A percentile compares a stretch with the other conserved stretches of the same genome.
These are phyloP conservation scores for Microtus californicus DNA, from an alignment of 2,797 vertebrate species.

Conservation along the genomic window DNA sequence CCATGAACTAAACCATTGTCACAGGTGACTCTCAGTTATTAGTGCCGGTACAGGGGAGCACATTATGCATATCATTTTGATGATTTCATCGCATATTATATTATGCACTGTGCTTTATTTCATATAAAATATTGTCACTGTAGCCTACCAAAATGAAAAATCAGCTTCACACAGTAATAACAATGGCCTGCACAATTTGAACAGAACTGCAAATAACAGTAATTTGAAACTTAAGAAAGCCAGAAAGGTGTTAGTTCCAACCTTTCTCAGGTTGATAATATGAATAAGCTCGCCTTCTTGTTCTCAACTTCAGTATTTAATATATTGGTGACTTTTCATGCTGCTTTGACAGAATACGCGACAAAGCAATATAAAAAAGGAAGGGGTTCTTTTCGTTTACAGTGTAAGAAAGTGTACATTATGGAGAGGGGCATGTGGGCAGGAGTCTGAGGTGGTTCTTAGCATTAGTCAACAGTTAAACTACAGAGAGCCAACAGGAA, in stretches of 20 bases:
- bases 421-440: neutral
- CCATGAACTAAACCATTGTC: neutral
- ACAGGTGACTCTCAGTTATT: neutral
- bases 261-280: neutral
- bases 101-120: neutral
- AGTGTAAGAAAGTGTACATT: neutral
- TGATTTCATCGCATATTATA: conserved; percentile 2
- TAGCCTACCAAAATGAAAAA: neutral
- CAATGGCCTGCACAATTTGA: neutral
- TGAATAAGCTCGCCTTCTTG: neutral
- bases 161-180: neutral
- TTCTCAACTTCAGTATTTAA: neutral
- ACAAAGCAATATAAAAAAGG: neutral
- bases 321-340: neutral
- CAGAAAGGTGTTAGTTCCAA: neutral
- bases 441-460: neutral
- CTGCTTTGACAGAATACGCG: neutral
- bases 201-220: neutral
- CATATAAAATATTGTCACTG: neutral
- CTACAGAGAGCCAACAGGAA: neutral
- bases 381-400: neutral
- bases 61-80: conserved; percentile 9
- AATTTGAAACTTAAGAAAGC: neutral
- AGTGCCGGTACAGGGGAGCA: neutral
- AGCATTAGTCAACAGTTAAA: neutral